A percentile compares a stretch with the other conserved stretches of the same genome.
Conservation (phyloP, 2,113 vertebrate genomes). For the Rhodinocichla rosea region DNA sequence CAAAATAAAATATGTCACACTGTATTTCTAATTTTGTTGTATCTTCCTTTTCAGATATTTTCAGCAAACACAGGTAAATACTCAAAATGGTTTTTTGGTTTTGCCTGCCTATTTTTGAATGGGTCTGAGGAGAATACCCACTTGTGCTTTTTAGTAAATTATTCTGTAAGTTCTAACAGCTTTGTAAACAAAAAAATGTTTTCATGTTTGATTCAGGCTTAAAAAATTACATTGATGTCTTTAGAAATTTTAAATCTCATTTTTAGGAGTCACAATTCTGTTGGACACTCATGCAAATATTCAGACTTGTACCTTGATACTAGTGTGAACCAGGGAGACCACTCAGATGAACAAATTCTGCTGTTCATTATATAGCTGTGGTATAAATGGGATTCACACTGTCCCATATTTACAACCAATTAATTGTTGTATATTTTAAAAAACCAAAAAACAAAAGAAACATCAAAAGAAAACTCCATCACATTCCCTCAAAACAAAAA, state of each 20-base stretch:
- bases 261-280: not conserved
- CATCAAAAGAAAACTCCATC: not conserved
- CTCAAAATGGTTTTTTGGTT: not conserved
- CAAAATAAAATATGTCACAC: not conserved
- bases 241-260: not conserved
- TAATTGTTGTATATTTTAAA: not conserved
- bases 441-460: not conserved
- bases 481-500: not conserved
- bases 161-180: not conserved
- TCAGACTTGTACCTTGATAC: not conserved
- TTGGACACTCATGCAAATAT: not conserved
- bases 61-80: constrained; percentile 80
- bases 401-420: not conserved
- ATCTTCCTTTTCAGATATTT: constrained; percentile 81
- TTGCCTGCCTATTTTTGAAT: not conserved
- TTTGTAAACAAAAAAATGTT: not conserved
- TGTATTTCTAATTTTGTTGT: constrained; percentile 45
- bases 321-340: not conserved
- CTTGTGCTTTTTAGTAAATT: not conserved
- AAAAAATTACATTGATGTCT: not conserved
- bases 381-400: not conserved
- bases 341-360: not conserved
- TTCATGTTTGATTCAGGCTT: not conserved
- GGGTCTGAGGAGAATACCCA: not conserved
- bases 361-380: not conserved